These are phyloP conservation scores for Acanthacorydalis orientalis DNA, from an alignment of 2,888 invertebrate species.

Conservation along the genomic window DNA sequence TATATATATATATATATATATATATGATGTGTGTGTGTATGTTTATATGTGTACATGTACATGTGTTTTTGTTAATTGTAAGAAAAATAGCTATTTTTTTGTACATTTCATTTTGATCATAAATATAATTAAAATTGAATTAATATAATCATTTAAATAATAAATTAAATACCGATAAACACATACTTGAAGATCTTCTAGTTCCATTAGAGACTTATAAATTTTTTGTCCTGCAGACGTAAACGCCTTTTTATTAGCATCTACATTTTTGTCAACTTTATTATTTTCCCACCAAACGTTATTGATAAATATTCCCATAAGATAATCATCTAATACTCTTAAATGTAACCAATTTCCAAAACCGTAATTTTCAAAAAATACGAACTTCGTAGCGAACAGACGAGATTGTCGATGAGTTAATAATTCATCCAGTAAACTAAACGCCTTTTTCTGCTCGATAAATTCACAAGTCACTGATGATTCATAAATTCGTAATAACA, in stretches of 20 bases:
- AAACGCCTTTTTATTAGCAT: constrained; percentile 1
- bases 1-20: too few relatives aligned
- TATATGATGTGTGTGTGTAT: not conserved
- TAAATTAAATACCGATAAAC: not conserved
- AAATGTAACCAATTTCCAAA: constrained; percentile 3
- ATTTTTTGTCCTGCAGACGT: not conserved
- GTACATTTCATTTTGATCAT: too few relatives aligned
- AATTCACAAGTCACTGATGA: constrained; percentile 1
- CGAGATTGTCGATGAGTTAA: constrained; percentile 1
- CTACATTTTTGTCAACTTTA: not conserved
- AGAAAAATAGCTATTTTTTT: too few relatives aligned
- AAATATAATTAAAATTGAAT: not conserved
- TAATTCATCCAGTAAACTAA: not conserved
- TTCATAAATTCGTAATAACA: not conserved
- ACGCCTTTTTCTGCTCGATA: not conserved
- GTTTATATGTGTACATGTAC: too few relatives aligned
- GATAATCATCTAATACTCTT: constrained; percentile 3
- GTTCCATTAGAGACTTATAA: constrained; percentile 1
- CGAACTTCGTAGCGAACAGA: not conserved
- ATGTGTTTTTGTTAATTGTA: too few relatives aligned
- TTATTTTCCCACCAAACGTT: constrained; percentile 4
- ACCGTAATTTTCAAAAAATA: constrained; percentile 2
- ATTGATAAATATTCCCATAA: not conserved
- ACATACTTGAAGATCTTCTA: constrained; percentile 1
- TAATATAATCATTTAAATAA: not conserved